A percentile compares a stretch with the other conserved stretches of the same genome.
phyloP scores from a whole-genome alignment of 2,113 vertebrate species.

The Pseudois nayaur region DNA sequence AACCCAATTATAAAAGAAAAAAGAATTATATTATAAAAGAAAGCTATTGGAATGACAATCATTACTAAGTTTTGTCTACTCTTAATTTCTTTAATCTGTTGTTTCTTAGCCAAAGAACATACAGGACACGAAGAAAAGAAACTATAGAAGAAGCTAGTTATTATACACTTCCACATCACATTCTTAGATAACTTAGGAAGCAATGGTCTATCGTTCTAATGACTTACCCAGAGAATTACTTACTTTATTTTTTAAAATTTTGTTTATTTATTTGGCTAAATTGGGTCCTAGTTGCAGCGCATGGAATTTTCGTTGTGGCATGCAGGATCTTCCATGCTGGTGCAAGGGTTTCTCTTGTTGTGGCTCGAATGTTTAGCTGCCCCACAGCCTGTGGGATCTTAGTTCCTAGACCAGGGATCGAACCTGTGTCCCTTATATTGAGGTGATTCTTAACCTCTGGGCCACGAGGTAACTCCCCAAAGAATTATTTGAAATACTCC shows the following conservation, averaged over 20 bases:
- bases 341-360: background rate
- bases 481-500: background rate
- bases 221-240: background rate
- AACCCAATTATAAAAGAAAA: background rate
- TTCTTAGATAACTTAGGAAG: background rate
- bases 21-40: background rate
- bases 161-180: background rate
- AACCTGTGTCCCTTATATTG: background rate
- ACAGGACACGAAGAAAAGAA: background rate
- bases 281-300: background rate
- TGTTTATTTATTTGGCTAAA: background rate
- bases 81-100: conserved; percentile 7
- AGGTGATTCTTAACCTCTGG: background rate
- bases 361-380: background rate
- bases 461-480: background rate
- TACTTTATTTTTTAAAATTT: background rate
- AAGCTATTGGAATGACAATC: background rate
- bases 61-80: background rate
- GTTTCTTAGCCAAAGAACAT: background rate
- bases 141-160: background rate
- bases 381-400: background rate
- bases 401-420: background rate
- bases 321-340: background rate
- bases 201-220: background rate
- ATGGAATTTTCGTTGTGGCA: background rate